A percentile compares a stretch with the other conserved stretches of the same genome.
Conservation (phyloP, 1,140 invertebrate species). For the Drosophila athabasca region DNA sequence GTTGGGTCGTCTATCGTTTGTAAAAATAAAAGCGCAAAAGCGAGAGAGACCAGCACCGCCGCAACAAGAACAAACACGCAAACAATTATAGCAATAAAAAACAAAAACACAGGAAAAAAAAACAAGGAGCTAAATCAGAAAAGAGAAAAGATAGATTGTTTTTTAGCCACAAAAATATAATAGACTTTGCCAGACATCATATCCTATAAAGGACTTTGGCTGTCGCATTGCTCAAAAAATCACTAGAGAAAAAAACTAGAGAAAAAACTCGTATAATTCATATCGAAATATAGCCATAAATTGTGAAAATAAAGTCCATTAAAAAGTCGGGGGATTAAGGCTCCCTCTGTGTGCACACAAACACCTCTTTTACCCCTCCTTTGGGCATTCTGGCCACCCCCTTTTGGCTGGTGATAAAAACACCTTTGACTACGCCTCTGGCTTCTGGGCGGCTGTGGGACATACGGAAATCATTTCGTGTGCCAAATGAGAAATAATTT, state of each 20-base stretch:
- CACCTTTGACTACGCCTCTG: conserved; percentile 35
- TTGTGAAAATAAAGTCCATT: conserved; percentile 14
- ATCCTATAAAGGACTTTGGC: conserved; percentile 23
- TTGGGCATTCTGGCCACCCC: no score
- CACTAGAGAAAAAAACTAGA: background rate
- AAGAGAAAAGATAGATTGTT: conserved; percentile 30
- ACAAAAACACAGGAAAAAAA: conserved; percentile 9
- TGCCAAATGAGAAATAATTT: conserved; percentile 65
- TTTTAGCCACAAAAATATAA: conserved; percentile 22
- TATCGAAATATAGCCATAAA: conserved; percentile 33
- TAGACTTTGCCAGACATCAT: conserved; percentile 37
- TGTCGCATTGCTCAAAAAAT: conserved; percentile 27
- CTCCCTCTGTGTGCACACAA: no score
- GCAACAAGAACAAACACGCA: conserved; percentile 40
- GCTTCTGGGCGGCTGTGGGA: background rate
- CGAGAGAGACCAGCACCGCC: background rate
- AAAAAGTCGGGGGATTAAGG: conserved; percentile 3
- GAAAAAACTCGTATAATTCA: conserved; percentile 25
- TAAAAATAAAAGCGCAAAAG: conserved; percentile 22
- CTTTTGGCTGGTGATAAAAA: background rate
- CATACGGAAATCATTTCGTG: conserved; percentile 61
- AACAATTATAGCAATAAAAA: conserved; percentile 52
- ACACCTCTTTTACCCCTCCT: no score
- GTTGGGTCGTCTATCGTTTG: background rate
- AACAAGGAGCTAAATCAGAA: conserved; percentile 7